Percentiles rank a stretch among this genome's conserved stretches.
phyloP scores from a whole-genome alignment of 2,797 vertebrate genomes.

The Sebastes iracundus region DNA sequence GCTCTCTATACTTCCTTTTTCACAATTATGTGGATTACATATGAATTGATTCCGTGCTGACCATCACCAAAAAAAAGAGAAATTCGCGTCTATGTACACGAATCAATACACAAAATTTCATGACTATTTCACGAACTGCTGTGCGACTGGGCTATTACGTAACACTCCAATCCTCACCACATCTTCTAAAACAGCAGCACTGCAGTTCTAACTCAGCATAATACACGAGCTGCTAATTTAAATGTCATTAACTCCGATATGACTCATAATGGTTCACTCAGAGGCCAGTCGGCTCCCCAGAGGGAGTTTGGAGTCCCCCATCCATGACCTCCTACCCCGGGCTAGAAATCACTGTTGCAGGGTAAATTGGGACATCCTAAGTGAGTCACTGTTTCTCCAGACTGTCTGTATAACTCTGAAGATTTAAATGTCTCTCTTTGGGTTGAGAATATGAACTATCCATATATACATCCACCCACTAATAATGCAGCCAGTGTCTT shows the following conservation, averaged over 20 bases:
- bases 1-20: too few relatives aligned
- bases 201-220: constrained; percentile 13
- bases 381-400: constrained; percentile 22
- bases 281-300: constrained; percentile 11
- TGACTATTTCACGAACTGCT: too few relatives aligned
- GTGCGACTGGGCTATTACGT: background rate
- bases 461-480: background rate
- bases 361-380: background rate
- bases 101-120: too few relatives aligned
- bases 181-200: background rate
- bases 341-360: background rate
- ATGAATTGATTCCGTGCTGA: too few relatives aligned
- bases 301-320: constrained; percentile 16
- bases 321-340: background rate
- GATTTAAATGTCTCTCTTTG: background rate
- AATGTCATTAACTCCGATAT: constrained; percentile 42
- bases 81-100: too few relatives aligned
- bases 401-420: background rate
- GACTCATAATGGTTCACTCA: constrained; percentile 17
- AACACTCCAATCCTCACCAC: background rate
- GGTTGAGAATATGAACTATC: background rate
- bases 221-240: constrained; percentile 41
- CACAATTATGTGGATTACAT: too few relatives aligned
- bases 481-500: background rate
- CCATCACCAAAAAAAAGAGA: too few relatives aligned